phyloP scores from a whole-genome alignment of 2,113 vertebrate species.

The Psilopsiagon aurifrons region DNA sequence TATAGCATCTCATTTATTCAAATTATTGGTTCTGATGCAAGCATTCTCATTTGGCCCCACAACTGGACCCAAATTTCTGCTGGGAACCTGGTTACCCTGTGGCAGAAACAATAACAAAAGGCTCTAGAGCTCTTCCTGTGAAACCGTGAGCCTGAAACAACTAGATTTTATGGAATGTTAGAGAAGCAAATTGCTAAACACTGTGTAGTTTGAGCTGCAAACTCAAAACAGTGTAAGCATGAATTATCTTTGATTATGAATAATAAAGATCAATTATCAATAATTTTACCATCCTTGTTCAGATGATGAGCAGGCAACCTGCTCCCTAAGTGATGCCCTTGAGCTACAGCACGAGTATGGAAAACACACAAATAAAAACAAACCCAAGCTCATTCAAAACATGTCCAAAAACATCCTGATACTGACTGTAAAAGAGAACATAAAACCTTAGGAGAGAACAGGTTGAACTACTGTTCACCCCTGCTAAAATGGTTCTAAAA shows the following conservation, averaged over 20 bases:
- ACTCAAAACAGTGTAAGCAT: not conserved
- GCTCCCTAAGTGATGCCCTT: not conserved
- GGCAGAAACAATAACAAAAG: not conserved
- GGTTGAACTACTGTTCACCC: not conserved
- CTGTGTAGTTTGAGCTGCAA: not conserved
- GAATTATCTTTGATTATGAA: not conserved
- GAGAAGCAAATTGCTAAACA: not conserved
- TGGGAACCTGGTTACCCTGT: not conserved
- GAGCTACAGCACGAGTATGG: not conserved
- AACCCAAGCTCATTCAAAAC: not conserved
- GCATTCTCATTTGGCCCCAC: not conserved
- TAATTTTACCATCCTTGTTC: not conserved
- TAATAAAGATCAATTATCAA: not conserved
- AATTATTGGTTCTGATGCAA: not conserved
- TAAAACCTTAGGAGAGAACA: not conserved
- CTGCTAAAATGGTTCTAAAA: not conserved
- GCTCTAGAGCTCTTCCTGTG: not conserved
- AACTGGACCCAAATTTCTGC: not conserved
- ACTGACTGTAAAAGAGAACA: not conserved
- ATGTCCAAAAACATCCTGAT: rapidly evolving
- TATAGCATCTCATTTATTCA: not conserved
- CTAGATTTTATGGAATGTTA: not conserved
- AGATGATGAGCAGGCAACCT: not conserved
- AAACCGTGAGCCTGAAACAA: not conserved
- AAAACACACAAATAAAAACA: not conserved